Base-by-base conservation (phyloP, 2,797 vertebrate species). In the Cephalopachus bancanus region DNA sequence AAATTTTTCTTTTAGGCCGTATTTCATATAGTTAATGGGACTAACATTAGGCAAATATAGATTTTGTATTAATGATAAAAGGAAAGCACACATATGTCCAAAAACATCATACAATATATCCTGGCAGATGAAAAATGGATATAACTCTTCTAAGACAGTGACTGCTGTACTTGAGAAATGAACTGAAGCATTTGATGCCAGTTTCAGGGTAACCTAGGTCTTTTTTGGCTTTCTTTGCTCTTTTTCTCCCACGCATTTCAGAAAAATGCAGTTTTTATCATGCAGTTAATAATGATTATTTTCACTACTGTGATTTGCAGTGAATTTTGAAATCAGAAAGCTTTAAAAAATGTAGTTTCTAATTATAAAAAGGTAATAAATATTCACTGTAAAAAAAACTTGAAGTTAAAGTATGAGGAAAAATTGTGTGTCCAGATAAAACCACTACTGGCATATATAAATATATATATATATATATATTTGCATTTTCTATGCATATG, bases 1-100 rank as follows among this genome's bases (percentile, higher is more conserved):
- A 89, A 67, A 51, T n/a, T 78, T 96, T 96, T 60, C 62, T 65
- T 94, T 60, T n/a, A 88, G 33, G 78, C 44, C 2, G 26, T 67
- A 87, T 75, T 74, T 92, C 53, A 51, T 28, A 59, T 2, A 33
- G 44, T 75, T 37, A 75, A 14, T 37, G 10, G 53, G 11, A 30
- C 44, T 83, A 53, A 65, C 10, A 71, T n/a, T 33, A 69, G 30
- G 24, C 69, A 93, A 57, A 24, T 24, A 17, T 55, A 74, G 55
- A 74, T 91, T 78, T 72, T 74, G 3, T 65, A 83, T 67, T 75
- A 83, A 86, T 59, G 49, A 30, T 92, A 89, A 24, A 92, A 64
- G 49, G 26, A 89, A 92, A 81, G 44, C 60, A 62, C 3, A 51
- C 15, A 2, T 19, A 26, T 53, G 72, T 75, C 26, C 93, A 53